A percentile compares a stretch with the other conserved stretches of the same genome.
phyloP scores from a whole-genome alignment of 1,140 invertebrate genomes.

The Geopemphigus sp. region DNA sequence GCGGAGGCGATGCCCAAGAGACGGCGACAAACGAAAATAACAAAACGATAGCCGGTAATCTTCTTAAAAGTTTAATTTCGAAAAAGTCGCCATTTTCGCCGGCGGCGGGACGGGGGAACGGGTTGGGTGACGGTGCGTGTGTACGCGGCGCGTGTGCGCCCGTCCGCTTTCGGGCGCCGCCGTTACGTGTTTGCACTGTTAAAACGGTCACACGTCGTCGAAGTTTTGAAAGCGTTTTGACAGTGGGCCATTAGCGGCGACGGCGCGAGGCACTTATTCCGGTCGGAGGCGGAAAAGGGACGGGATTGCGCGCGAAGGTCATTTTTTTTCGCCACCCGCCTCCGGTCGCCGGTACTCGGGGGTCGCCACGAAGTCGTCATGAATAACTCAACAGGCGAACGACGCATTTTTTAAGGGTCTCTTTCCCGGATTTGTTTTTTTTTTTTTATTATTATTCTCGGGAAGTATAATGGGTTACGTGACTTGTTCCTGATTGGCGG shows the following conservation, averaged over 20 bases:
- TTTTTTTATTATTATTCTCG: constrained; percentile 7
- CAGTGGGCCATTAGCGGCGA: constrained; percentile 30
- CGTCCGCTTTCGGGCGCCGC: constrained; percentile 28
- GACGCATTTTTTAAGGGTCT: constrained; percentile 20
- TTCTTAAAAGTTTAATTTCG: constrained; percentile 48
- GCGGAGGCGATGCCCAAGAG: background rate
- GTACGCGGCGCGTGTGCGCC: no score
- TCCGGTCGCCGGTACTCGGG: background rate
- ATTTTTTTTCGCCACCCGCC: background rate
- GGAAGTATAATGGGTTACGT: constrained; percentile 30
- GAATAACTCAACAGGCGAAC: constrained; percentile 49
- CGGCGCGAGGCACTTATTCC: background rate
- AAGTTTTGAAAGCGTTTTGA: constrained; percentile 47
- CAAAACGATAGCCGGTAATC: constrained; percentile 36
- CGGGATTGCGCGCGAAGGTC: background rate
- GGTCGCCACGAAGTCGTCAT: constrained; percentile 13
- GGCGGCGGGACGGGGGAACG: background rate
- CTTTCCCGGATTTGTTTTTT: constrained; percentile 1
- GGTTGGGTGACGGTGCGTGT: no score
- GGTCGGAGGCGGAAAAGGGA: background rate
- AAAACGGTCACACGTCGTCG: constrained; percentile 43
- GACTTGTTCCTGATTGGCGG: constrained; percentile 8
- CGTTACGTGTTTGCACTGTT: constrained; percentile 43
- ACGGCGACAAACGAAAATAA: background rate
- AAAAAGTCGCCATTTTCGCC: background rate